phyloP scores from a whole-genome alignment of 2,888 invertebrate genomes.

The Acrobeloides nanus region DNA sequence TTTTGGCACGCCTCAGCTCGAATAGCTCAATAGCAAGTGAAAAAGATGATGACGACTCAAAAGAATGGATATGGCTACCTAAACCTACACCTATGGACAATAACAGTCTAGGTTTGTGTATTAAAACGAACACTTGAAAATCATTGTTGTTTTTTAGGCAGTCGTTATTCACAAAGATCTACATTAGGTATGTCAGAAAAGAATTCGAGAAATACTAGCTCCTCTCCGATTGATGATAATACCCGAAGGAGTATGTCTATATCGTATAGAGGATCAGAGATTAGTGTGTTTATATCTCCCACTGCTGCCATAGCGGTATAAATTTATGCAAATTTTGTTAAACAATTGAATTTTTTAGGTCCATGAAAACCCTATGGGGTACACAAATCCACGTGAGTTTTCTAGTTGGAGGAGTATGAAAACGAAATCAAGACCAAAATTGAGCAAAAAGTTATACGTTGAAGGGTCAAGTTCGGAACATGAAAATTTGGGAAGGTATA shows the following conservation, averaged over 20 bases:
- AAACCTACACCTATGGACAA: slow-evolving; percentile 24
- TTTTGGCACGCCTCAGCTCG: slow-evolving; percentile 40
- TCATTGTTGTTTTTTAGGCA: too few species aligned
- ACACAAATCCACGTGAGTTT: neutral
- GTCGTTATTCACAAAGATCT: slow-evolving; percentile 37
- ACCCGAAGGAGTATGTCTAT: slow-evolving; percentile 36
- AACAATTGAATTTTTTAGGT: slow-evolving; percentile 12
- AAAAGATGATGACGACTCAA: slow-evolving; percentile 23
- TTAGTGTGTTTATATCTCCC: slow-evolving; percentile 42
- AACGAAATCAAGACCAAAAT: neutral
- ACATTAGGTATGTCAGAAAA: slow-evolving; percentile 25
- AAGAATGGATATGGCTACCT: slow-evolving; percentile 47
- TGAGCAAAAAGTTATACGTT: neutral
- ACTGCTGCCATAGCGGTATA: slow-evolving; percentile 19
- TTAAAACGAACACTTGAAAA: too few species aligned
- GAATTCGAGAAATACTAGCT: slow-evolving; percentile 1
- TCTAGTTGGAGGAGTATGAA: neutral
- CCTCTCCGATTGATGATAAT: slow-evolving; percentile 20
- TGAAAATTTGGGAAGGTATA: neutral
- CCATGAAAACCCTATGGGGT: slow-evolving; percentile 13
- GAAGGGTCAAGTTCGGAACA: neutral
- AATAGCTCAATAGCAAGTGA: slow-evolving; percentile 19
- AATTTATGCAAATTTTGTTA: neutral
- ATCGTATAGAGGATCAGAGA: slow-evolving; percentile 49
- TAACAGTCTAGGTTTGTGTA: slow-evolving; percentile 19